These are phyloP conservation scores for Ctena decussata DNA, from an alignment of 2,888 invertebrate species.

Conservation along the genomic window DNA sequence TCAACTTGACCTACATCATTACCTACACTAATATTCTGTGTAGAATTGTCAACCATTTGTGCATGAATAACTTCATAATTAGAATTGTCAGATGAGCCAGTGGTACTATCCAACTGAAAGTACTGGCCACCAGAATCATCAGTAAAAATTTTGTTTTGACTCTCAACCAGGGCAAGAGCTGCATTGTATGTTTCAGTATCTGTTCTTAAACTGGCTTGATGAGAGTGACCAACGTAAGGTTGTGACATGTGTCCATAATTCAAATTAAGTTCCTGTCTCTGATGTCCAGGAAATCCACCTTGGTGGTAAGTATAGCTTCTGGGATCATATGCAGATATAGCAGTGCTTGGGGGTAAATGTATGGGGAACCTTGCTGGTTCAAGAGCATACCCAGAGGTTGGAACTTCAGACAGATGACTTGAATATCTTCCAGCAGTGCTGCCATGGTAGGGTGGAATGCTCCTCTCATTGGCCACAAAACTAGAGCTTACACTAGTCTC, in stretches of 20 bases:
- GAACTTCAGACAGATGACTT: background rate
- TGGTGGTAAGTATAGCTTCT: background rate
- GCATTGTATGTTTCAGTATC: slow-evolving; percentile 9
- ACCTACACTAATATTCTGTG: background rate
- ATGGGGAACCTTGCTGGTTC: background rate
- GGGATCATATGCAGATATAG: background rate
- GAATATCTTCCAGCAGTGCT: background rate
- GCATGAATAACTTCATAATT: background rate
- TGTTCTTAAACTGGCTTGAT: background rate
- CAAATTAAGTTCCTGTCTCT: background rate
- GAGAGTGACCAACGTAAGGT: background rate
- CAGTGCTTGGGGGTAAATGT: background rate
- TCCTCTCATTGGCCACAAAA: background rate
- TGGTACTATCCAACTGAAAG: background rate
- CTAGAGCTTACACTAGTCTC: background rate
- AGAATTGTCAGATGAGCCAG: background rate
- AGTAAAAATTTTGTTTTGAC: slow-evolving; percentile 1
- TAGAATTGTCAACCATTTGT: background rate
- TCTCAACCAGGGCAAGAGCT: background rate
- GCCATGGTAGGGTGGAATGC: background rate
- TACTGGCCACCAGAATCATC: background rate
- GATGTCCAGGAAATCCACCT: background rate
- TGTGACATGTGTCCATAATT: background rate
- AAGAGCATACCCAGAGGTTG: background rate
- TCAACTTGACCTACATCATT: background rate